A percentile compares a stretch with the other conserved stretches of the same genome.
Evolutionary conservation across 2,797 vertebrate species (phyloP).

Genomic region (Tympanoctomys barrerae): DNA sequence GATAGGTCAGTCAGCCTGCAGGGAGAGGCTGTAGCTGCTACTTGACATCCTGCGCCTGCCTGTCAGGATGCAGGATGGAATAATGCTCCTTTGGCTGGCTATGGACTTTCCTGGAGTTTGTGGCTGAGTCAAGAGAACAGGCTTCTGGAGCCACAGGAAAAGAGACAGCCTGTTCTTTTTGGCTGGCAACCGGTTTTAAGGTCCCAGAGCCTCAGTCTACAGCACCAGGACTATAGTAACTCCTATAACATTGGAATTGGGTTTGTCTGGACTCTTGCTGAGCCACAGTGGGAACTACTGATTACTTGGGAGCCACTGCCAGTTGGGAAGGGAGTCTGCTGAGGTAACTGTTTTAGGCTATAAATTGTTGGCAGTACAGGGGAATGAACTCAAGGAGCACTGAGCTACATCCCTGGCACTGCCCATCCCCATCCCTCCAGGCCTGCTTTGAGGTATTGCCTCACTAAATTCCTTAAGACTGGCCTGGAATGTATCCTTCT

Average conservation of each 20-base stretch:
- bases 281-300: not conserved
- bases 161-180: not conserved
- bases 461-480: not conserved
- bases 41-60: not conserved
- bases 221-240: not conserved
- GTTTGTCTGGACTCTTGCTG: not conserved
- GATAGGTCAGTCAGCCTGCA: not conserved
- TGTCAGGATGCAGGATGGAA: not conserved
- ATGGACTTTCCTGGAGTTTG: not conserved
- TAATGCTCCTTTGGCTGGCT: not conserved
- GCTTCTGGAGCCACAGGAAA: not conserved
- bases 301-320: not conserved
- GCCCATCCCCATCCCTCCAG: not conserved
- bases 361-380: not conserved
- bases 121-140: not conserved
- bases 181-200: not conserved
- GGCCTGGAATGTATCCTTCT: not conserved
- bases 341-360: not conserved
- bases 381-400: not conserved
- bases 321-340: not conserved
- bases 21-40: not conserved
- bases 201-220: not conserved
- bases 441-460: not conserved
- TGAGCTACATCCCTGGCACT: not conserved
- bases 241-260: not conserved